These are phyloP conservation scores for Cylloceria caligata DNA, from an alignment of 2,888 invertebrate genomes.

Conservation along the genomic window DNA sequence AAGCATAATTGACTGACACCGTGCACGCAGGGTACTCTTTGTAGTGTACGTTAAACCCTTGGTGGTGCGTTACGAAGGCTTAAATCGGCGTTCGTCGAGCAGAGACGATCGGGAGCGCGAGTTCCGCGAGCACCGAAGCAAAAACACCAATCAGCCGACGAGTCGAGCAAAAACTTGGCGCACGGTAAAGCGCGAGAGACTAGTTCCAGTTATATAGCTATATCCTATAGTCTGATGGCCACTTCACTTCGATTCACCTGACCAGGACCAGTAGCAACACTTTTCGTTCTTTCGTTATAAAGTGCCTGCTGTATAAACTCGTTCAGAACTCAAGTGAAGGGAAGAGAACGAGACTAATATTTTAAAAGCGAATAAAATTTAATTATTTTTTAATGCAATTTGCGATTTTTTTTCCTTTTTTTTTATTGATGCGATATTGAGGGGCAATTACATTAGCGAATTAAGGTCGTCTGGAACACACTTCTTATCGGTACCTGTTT, in stretches of 20 bases:
- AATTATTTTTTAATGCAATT: conserved; percentile 56
- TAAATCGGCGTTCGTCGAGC: conserved; percentile 47
- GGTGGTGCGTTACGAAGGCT: conserved; percentile 63
- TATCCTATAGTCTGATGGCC: conserved; percentile 56
- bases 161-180: conserved; percentile 76
- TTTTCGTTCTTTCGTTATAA: conserved; percentile 59
- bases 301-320: conserved; percentile 52
- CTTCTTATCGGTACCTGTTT: neutral
- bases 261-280: conserved; percentile 30
- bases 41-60: conserved; percentile 61
- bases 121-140: conserved; percentile 70
- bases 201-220: conserved; percentile 36
- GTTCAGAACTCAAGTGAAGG: conserved; percentile 46
- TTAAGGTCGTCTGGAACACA: neutral
- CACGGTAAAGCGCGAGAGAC: conserved; percentile 67
- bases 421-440: conserved; percentile 30
- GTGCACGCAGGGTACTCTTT: conserved; percentile 68
- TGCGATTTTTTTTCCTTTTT: conserved; percentile 13
- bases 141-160: conserved; percentile 79
- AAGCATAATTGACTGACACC: conserved; percentile 82
- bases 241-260: conserved; percentile 59
- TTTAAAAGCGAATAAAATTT: conserved; percentile 55
- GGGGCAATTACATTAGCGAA: conserved; percentile 40
- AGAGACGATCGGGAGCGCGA: conserved; percentile 74
- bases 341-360: conserved; percentile 49